Evolutionary conservation across 2,888 invertebrate species (phyloP), one percentile per base, ranked within the genome.

Genomic region (Idaea aversata): DNA sequence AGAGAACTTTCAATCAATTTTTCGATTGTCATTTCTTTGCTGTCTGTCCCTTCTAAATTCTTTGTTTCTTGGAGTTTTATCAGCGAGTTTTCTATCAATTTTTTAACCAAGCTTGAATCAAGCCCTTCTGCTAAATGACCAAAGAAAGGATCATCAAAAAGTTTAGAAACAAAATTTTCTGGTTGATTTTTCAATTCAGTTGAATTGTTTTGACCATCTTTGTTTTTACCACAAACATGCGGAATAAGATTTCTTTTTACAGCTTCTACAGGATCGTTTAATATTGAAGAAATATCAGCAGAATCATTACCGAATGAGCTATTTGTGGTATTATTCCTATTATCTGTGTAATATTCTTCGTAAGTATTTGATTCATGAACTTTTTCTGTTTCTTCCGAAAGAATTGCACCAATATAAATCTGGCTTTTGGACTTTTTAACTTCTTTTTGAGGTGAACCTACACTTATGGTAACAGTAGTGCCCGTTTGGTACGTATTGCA

Each of bases 241-340:
- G 96, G 96, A 77, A 96, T 95, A 71, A 96, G 90, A 85, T 96
- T 96, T 74, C 95, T 93, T 78, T 94, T 94, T 4, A 96, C 95
- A 15, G 96, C 96, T 93, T 96, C 96, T 7, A 96, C 96, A 0
- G 96, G 96, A 87, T 96, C 95, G 72, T 93, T 93, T 59, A 96
- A 81, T 70, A 95, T 93, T 71, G 94, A 93, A 63, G 93, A 87
- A 61, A 95, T 85, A 73, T 95, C 94, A 35, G 75, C 72, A 34
- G 68, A 69, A 65, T 74, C 74, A 60, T 74, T 81, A 65, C 72
- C 73, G 61, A 71, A 69, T 3, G 68, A 69, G 61, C 74, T 74
- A 72, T 72, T 72, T 35, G 66, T 69, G 68, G 68, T 75, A 60
- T 75, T 76, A 63, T 76, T 81, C 59, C 75, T 78, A 69, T 70